Evolutionary conservation across 2,888 invertebrate genomes (phyloP).

Genomic region (Volucella inflata): DNA sequence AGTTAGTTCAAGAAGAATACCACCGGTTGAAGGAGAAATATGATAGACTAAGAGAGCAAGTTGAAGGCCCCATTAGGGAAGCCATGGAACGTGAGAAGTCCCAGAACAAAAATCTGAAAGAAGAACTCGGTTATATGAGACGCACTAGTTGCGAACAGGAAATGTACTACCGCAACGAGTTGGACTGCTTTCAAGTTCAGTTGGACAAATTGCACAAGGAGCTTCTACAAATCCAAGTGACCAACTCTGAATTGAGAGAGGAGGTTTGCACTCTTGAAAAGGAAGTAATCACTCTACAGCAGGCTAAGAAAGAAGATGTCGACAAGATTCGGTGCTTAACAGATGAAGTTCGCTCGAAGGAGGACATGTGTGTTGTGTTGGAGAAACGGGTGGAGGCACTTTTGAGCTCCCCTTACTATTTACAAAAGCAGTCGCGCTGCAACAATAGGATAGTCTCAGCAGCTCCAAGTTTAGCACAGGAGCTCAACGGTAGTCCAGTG

Average conservation of each 20-base stretch:
- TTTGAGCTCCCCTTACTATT: slow-evolving; percentile 63
- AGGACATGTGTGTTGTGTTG: slow-evolving; percentile 79
- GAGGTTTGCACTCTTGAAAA: slow-evolving; percentile 88
- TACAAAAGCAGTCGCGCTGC: slow-evolving; percentile 7
- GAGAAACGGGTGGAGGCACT: slow-evolving; percentile 80
- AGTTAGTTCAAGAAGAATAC: slow-evolving; percentile 84
- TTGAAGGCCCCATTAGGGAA: slow-evolving; percentile 82
- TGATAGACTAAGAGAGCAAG: slow-evolving; percentile 84
- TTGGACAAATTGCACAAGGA: slow-evolving; percentile 85
- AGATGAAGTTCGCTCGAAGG: slow-evolving; percentile 85
- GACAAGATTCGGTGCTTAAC: slow-evolving; percentile 86
- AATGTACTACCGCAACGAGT: slow-evolving; percentile 83
- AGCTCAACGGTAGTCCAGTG: slow-evolving; percentile 80
- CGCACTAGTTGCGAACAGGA: slow-evolving; percentile 85
- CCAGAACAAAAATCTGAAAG: slow-evolving; percentile 82
- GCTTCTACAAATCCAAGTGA: slow-evolving; percentile 87
- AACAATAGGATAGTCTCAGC: slow-evolving; percentile 24
- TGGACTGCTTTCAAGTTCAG: slow-evolving; percentile 85
- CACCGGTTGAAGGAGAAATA: slow-evolving; percentile 85
- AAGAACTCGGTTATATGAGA: slow-evolving; percentile 84
- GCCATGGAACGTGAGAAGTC: slow-evolving; percentile 81
- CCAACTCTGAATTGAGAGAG: slow-evolving; percentile 88
- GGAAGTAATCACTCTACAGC: slow-evolving; percentile 85
- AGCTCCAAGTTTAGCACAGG: slow-evolving; percentile 81
- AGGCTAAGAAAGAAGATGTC: slow-evolving; percentile 85